phyloP scores from a whole-genome alignment of 1,140 invertebrate genomes.

The Drosophila nannoptera region DNA sequence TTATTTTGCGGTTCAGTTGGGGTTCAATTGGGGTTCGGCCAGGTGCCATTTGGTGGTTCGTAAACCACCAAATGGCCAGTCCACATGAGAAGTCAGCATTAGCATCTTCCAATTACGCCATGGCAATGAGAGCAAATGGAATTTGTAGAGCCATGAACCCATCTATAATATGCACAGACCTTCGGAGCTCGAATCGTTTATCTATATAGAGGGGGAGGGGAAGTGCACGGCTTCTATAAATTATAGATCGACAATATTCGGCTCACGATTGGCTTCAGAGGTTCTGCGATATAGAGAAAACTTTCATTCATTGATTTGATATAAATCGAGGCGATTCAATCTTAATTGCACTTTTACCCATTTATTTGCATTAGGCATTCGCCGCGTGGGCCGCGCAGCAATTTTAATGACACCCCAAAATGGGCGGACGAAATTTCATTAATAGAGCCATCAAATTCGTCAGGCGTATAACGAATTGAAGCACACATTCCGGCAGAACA shows the following conservation, averaged over 20 bases:
- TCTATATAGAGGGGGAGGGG: too few species aligned
- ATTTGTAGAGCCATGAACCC: not conserved
- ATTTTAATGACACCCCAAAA: conserved; percentile 64
- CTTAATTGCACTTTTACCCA: conserved; percentile 58
- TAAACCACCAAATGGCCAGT: conserved; percentile 15
- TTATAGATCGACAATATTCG: not conserved
- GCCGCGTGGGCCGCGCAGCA: conserved; percentile 49
- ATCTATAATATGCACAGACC: not conserved
- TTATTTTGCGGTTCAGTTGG: conserved; percentile 36
- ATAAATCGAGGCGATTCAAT: conserved; percentile 12
- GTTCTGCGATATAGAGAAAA: not conserved
- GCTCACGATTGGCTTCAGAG: not conserved
- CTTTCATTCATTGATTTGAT: conserved; percentile 12
- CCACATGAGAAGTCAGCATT: conserved; percentile 28
- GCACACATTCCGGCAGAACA: conserved; percentile 21
- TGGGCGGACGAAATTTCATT: conserved; percentile 34
- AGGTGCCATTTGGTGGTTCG: conserved; percentile 17
- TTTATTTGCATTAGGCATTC: conserved; percentile 56
- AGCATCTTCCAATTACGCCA: conserved; percentile 10
- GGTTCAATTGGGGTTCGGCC: conserved; percentile 13
- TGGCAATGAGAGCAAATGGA: not conserved
- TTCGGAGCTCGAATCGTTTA: too few species aligned
- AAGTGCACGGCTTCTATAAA: too few species aligned
- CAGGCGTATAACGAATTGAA: not conserved
- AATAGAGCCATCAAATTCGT: conserved; percentile 49